Conservation (phyloP, 2,797 vertebrate species). For the Danio choprae region DNA sequence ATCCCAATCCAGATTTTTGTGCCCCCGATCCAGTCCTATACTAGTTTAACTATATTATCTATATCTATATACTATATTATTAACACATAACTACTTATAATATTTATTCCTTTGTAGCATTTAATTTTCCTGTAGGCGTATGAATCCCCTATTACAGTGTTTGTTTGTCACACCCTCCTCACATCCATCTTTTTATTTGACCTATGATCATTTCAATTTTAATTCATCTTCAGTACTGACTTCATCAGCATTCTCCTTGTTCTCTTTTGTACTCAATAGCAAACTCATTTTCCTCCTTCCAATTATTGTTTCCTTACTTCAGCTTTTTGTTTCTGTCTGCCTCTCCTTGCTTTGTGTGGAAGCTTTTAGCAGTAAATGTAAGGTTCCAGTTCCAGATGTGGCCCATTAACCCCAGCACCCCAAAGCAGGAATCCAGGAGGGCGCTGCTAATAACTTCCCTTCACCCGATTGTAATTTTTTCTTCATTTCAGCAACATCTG, state of each 20-base stretch:
- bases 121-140: too few species aligned
- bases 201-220: not conserved
- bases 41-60: too few species aligned
- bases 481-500: not conserved
- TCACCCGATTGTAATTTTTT: not conserved
- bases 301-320: not conserved
- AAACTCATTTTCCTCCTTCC: conserved; percentile 39
- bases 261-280: not conserved
- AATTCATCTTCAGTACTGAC: not conserved
- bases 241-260: not conserved
- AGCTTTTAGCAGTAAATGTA: conserved; percentile 44
- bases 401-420: conserved; percentile 55
- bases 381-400: conserved; percentile 48
- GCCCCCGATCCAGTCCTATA: too few species aligned
- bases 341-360: conserved; percentile 18
- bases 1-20: too few species aligned
- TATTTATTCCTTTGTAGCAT: too few species aligned
- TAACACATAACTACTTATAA: too few species aligned
- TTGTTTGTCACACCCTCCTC: not conserved
- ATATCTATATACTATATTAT: too few species aligned
- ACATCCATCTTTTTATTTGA: not conserved
- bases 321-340: conserved; percentile 16
- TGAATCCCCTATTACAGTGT: conserved; percentile 33
- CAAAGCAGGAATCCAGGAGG: conserved; percentile 42
- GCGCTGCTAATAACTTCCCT: not conserved